Base-by-base conservation (phyloP, 2,888 invertebrate species). In the Drosophila basisetae region DNA sequence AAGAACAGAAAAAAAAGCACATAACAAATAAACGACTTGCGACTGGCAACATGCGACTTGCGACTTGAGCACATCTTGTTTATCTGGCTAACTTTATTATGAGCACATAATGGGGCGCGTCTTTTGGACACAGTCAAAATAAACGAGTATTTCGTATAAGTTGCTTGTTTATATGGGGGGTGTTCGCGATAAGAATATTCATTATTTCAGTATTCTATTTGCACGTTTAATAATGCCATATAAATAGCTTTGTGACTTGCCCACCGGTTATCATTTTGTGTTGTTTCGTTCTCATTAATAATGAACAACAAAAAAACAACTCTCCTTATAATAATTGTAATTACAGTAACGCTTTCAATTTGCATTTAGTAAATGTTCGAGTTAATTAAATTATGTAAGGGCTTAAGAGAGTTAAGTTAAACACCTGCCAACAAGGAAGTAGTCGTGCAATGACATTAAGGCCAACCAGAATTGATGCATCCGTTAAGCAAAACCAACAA, bases 31-130 rank as follows among this genome's bases (percentile, higher is more conserved):
- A 70, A 47, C 66, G 39, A 66, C 53, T 60, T 62, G 52, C 47
- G 28, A 50, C 30, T 22, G 6, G 22, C n/a, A 31, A 31, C 11
- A 11, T 11, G 18, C 63, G 49, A 66, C 53, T 63, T 59, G 55
- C 39, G 28, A 52, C 18, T 25, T 10, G n/a, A 11, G 25, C 67
- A 59, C 73, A 78, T 73, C 69, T 73, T 73, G 68, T 77, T 78
- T 69, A 74, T 78, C 77, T 73, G 50, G 37, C 62, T 18, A 47
- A 30, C 50, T 65, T 76, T 65, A 71, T 60, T 35, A 47, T 33
- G 31, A 30, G 11, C 62, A 43, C 7, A 55, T 49, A 65, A 55
- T 37, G n/a, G 41, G 10, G 7, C 25, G 25, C 56, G 56, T 52
- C 50, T 28, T 33, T 16, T 47, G 60, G 59, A 56, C 58, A 56